These are phyloP conservation scores for Saccostrea glomerata DNA, from an alignment of 1,140 invertebrate genomes.

Conservation along the genomic window DNA sequence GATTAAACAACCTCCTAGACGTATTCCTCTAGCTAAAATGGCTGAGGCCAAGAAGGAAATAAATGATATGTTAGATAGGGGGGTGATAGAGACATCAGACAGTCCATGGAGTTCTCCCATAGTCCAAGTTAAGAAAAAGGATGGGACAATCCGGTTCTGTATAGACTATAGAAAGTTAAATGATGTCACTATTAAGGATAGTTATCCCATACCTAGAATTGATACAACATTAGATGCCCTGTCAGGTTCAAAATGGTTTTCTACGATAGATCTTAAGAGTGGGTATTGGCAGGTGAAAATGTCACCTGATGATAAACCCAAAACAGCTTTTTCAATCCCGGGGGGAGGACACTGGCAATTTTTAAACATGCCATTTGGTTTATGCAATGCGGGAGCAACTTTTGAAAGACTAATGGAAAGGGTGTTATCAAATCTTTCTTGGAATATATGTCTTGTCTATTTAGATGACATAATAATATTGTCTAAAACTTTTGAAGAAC, in stretches of 20 bases:
- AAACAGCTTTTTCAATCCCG: conserved; percentile 68
- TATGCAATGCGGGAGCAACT: conserved; percentile 25
- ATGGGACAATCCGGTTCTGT: conserved; percentile 78
- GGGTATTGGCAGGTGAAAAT: conserved; percentile 77
- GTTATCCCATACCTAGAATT: conserved; percentile 81
- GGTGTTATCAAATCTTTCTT: conserved; percentile 26
- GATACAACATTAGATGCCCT: conserved; percentile 78
- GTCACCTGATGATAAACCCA: conserved; percentile 66
- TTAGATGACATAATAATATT: conserved; percentile 60
- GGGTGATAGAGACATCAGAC: no score
- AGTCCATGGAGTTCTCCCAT: conserved; percentile 81
- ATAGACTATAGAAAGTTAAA: conserved; percentile 81
- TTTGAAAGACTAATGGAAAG: conserved; percentile 47
- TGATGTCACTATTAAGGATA: conserved; percentile 76
- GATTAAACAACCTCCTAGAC: no score
- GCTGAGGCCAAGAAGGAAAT: no score
- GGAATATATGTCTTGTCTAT: conserved; percentile 49
- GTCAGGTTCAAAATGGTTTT: conserved; percentile 75
- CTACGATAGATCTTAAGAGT: conserved; percentile 76
- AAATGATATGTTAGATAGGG: no score
- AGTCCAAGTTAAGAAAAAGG: conserved; percentile 78
- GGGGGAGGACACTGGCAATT: conserved; percentile 41
- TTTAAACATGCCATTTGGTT: conserved; percentile 27
- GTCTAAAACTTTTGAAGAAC: no score
- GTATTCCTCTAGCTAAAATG: no score